phyloP scores from a whole-genome alignment of 2,797 vertebrate genomes.

The Coregonus sp. region DNA sequence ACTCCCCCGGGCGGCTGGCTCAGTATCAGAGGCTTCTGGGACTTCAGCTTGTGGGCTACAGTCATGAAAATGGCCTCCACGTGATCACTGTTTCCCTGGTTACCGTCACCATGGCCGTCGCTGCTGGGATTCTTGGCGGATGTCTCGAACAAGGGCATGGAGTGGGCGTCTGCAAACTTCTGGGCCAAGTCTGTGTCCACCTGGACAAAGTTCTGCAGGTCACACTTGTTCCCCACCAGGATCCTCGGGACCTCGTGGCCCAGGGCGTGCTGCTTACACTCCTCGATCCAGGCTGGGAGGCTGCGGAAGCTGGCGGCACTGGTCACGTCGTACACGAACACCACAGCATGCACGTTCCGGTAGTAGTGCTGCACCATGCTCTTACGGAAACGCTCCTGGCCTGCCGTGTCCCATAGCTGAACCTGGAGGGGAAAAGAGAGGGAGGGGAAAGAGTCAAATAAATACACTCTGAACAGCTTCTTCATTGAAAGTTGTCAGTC shows the following conservation, averaged over 20 bases:
- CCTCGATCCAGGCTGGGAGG: conserved; percentile 94
- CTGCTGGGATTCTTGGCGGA: conserved; percentile 88
- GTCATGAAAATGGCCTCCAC: conserved; percentile 99
- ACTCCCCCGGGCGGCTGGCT: conserved; percentile 80
- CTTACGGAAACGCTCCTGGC: conserved; percentile 97
- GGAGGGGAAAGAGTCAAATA: background rate
- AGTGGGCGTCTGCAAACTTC: conserved; percentile 93
- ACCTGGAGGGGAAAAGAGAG: conserved; percentile 72
- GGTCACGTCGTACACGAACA: conserved; percentile 96
- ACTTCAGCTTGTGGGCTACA: conserved; percentile 96
- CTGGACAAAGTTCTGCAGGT: conserved; percentile 87
- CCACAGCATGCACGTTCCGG: conserved; percentile 93
- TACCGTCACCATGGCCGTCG: background rate
- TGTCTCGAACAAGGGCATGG: conserved; percentile 97
- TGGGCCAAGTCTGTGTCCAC: conserved; percentile 92
- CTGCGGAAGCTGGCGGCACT: conserved; percentile 90
- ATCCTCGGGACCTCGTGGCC: conserved; percentile 89
- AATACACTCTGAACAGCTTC: background rate
- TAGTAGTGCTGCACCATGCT: conserved; percentile 99
- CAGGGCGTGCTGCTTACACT: conserved; percentile 91
- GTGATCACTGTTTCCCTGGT: conserved; percentile 85
- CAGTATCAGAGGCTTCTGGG: conserved; percentile 90
- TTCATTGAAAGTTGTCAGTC: background rate
- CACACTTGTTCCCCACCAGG: conserved; percentile 97
- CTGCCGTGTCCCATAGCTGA: conserved; percentile 96